phyloP scores from a whole-genome alignment of 2,113 vertebrate species.

The Odontophorus gujanensis region DNA sequence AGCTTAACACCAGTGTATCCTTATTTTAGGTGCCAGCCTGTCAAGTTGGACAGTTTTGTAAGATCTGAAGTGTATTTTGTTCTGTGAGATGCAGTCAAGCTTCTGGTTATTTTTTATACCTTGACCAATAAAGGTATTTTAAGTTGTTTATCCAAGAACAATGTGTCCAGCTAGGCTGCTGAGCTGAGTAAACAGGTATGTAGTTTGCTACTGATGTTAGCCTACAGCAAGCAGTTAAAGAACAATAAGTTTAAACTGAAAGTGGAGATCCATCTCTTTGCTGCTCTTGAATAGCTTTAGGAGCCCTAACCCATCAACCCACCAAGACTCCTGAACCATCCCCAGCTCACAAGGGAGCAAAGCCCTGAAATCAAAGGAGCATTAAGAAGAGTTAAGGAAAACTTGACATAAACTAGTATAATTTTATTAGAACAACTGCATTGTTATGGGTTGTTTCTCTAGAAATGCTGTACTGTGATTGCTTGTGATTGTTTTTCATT shows the following conservation, averaged over 20 bases:
- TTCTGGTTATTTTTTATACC: not conserved
- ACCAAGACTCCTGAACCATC: not conserved
- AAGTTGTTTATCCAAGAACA: not conserved
- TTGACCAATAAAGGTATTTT: not conserved
- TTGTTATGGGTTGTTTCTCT: not conserved
- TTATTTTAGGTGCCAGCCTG: not conserved
- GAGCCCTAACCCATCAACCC: not conserved
- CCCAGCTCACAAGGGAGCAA: not conserved
- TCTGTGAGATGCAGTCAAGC: not conserved
- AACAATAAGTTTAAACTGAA: not conserved
- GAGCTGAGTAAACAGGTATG: not conserved
- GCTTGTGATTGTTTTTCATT: not conserved
- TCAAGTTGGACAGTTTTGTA: not conserved
- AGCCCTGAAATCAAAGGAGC: not conserved
- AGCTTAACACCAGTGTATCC: not conserved
- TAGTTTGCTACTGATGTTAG: not conserved
- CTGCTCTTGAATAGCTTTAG: accelerated
- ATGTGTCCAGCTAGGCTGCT: not conserved
- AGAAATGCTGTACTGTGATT: not conserved
- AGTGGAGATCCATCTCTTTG: not conserved
- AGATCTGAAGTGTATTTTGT: not conserved
- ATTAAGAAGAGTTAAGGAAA: not conserved
- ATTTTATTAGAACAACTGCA: not conserved
- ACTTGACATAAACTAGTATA: not conserved
- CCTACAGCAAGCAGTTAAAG: not conserved